Conservation (phyloP, 1,140 invertebrate genomes). For the Psilanteris sp. region DNA sequence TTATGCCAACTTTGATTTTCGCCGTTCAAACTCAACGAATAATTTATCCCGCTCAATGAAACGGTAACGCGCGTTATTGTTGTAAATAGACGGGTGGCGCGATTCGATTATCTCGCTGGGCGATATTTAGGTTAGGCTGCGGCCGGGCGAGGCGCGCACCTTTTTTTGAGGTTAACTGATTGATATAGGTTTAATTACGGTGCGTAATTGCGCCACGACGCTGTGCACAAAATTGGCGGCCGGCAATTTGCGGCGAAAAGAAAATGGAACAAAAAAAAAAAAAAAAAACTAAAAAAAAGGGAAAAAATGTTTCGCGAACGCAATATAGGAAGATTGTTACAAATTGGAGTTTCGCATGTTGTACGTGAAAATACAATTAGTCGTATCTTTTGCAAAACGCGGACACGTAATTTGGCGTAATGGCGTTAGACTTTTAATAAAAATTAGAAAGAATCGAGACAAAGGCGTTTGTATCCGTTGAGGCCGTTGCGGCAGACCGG, state of each 20-base stretch:
- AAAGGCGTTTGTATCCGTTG: slow-evolving; percentile 8
- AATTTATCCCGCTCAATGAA: slow-evolving; percentile 34
- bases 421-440: slow-evolving; percentile 3
- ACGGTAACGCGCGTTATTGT: slow-evolving; percentile 16
- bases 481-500: neutral
- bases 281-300: too few species aligned
- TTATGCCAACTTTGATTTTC: slow-evolving; percentile 44
- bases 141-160: too few species aligned
- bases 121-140: too few species aligned
- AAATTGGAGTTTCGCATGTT: slow-evolving; percentile 10
- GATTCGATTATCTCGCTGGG: too few species aligned
- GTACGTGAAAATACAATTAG: neutral
- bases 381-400: neutral
- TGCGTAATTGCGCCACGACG: too few species aligned
- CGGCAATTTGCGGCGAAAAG: too few species aligned
- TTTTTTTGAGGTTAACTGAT: too few species aligned
- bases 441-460: slow-evolving; percentile 18
- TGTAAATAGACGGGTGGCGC: too few species aligned
- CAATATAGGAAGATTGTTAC: slow-evolving; percentile 25
- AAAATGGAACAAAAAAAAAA: too few species aligned
- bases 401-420: slow-evolving; percentile 11
- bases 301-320: too few species aligned
- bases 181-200: too few species aligned
- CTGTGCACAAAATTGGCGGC: too few species aligned
- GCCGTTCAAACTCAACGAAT: slow-evolving; percentile 15